phyloP scores from a whole-genome alignment of 2,113 vertebrate species.

The Notiomystis cincta region DNA sequence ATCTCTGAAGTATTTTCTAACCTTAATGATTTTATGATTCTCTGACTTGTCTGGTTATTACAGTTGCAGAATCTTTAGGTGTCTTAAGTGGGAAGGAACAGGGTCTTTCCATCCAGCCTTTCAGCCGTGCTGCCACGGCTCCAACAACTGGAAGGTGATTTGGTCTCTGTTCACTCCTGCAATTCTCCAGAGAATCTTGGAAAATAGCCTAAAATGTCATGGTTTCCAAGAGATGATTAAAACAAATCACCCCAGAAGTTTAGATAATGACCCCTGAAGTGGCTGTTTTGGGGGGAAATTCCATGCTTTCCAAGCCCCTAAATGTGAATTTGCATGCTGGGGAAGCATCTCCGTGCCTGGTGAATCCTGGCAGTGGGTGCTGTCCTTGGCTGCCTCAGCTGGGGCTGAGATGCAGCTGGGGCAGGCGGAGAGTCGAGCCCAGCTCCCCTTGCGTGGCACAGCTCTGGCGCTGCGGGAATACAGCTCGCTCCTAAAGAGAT shows the following conservation, averaged over 20 bases:
- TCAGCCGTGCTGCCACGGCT: not conserved
- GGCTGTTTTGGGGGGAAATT: not conserved
- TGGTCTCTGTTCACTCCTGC: not conserved
- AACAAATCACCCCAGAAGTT: not conserved
- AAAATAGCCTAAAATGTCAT: not conserved
- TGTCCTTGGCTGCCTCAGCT: not conserved
- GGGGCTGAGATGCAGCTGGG: not conserved
- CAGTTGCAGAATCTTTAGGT: not conserved
- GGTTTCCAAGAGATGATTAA: not conserved
- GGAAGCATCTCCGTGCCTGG: not conserved
- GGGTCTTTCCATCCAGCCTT: not conserved
- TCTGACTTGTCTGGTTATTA: not conserved
- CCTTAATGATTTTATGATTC: not conserved
- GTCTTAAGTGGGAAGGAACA: not conserved
- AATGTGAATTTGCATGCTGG: no score
- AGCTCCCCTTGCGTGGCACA: not conserved
- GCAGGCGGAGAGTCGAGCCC: not conserved
- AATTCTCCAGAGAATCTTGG: not conserved
- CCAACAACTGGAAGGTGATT: not conserved
- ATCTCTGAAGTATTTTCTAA: not conserved
- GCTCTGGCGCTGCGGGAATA: accelerated
- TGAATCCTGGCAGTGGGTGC: accelerated
- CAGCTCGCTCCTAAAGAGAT: accelerated
- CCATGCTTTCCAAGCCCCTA: not conserved
- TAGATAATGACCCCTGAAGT: not conserved